Conservation (phyloP, 2,797 vertebrate genomes). For the Smutsia temminckii region DNA sequence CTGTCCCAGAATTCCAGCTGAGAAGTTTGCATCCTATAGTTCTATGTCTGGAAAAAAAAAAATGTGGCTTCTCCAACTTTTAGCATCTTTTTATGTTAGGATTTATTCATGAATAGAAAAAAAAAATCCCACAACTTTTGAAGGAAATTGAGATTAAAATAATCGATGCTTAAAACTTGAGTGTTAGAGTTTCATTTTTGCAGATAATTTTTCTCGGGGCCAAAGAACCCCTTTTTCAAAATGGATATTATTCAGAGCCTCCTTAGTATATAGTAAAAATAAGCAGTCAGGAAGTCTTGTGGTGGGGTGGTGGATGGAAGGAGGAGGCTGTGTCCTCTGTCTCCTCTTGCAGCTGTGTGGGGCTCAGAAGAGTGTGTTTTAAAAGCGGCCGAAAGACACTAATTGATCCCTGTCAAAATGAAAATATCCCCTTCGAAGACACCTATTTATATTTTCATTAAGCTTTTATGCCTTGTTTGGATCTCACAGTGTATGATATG, state of each 20-base stretch:
- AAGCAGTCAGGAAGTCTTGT: neutral
- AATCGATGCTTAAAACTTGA: neutral
- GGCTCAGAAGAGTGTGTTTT: neutral
- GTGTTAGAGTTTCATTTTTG: neutral
- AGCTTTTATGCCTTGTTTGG: neutral
- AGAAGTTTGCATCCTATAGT: neutral
- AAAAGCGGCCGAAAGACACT: neutral
- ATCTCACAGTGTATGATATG: neutral
- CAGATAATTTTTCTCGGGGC: neutral
- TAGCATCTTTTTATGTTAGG: neutral
- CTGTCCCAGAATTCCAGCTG: neutral
- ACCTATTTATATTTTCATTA: neutral
- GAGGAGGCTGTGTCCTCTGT: too few species aligned
- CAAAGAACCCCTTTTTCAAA: neutral
- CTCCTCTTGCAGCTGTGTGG: too few species aligned
- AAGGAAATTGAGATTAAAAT: neutral
- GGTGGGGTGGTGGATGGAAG: rapidly evolving
- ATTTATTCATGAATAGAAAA: neutral
- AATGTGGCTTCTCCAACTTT: neutral
- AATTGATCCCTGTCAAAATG: neutral
- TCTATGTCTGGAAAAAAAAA: neutral
- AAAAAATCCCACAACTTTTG: neutral
- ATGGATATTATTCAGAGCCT: neutral
- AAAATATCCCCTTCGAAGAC: neutral
- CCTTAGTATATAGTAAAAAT: neutral